Conservation (phyloP, 1,140 invertebrate genomes). For the Trypoxylus dichotomus region DNA sequence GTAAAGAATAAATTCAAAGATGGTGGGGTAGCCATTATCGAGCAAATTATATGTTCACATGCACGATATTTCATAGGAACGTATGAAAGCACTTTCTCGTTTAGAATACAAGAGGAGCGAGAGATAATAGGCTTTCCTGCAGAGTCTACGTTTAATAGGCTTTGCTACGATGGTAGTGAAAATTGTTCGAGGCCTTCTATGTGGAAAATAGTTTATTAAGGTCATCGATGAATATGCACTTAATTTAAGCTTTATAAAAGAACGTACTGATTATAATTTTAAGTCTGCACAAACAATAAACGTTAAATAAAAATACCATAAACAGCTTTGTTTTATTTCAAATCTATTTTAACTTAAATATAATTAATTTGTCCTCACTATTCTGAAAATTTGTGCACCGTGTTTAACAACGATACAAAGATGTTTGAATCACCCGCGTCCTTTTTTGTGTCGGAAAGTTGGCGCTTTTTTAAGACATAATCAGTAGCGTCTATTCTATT, state of each 20-base stretch:
- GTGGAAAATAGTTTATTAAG: constrained; percentile 58
- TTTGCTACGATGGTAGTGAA: constrained; percentile 68
- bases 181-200: constrained; percentile 55
- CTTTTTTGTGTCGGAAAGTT: no score
- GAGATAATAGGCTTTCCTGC: constrained; percentile 88
- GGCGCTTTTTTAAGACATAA: no score
- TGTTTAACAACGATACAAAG: no score
- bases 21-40: constrained; percentile 90
- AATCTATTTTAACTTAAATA: no score
- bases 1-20: constrained; percentile 66
- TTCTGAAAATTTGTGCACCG: no score
- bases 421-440: no score
- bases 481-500: no score
- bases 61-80: constrained; percentile 89
- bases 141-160: constrained; percentile 83
- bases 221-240: no score
- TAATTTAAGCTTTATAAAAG: neutral
- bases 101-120: constrained; percentile 94
- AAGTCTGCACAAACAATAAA: neutral
- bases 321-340: no score
- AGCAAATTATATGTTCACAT: constrained; percentile 93
- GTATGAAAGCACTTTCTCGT: constrained; percentile 93
- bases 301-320: neutral
- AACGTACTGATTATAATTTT: neutral
- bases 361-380: no score